Evolutionary conservation across 2,113 vertebrate genomes (phyloP), one percentile per base, ranked within the genome.

Genomic region (Thymallus thymallus): DNA sequence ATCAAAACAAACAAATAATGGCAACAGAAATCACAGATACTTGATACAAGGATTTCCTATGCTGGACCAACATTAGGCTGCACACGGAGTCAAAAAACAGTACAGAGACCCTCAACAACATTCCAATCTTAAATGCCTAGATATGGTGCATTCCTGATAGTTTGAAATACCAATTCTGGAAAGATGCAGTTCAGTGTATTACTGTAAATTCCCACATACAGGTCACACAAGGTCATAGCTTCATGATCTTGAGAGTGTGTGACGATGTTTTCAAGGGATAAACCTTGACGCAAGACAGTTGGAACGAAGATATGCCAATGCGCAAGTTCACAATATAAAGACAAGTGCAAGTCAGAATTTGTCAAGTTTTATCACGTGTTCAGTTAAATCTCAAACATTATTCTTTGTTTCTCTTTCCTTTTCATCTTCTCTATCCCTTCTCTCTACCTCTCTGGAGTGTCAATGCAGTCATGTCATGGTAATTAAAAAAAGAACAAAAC

Each of bases 1-100:
- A 66, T 29, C 24, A 67, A 46, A 48, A 73, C 68, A n/a, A 60
- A 46, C 9, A 4, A 69, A 60, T 26, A 5, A 75, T 41, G 32
- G 22, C 20, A 24, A 7, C 3, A 14, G n/a, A 16, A 64, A 71
- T 41, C 23, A 73, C 23, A 24, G 35, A 46, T 18, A 20, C 51
- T 55, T 55, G 35, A 41, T 51, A 67, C 70, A 12, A 65, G 62
- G 73, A 60, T 60, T 55, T 10, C 30, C 5, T 9, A 51, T 60
- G 16, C 3, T 69, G 45, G 6, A 18, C 13, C 3, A 55, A 20
- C 51, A 55, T 55, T 55, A 20, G 6, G 51, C 20, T 55, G 6
- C 30, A n/a, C 35, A 41, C 35, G 10, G 9, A 41, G 9, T 61
- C 55, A 55, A 3, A 67, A 66, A 71, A 35, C 24, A 18, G 16